Evolutionary conservation across 2,797 vertebrate genomes (phyloP).

Genomic region (Chelon auratus): DNA sequence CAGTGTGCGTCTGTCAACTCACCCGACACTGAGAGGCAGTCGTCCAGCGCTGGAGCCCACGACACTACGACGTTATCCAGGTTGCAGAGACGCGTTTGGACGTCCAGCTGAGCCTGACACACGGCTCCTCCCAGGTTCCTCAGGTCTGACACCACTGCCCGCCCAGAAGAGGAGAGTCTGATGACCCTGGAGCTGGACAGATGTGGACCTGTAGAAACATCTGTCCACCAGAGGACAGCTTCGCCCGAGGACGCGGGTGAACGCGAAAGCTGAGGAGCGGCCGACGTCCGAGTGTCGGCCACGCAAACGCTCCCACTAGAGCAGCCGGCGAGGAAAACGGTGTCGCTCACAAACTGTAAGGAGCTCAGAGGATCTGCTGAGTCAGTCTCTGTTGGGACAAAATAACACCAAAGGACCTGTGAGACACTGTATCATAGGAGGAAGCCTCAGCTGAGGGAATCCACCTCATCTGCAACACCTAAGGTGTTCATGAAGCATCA

Average conservation of each 20-base stretch:
- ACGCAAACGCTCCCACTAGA: slow-evolving; percentile 81
- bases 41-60: slow-evolving; percentile 88
- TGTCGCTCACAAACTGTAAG: slow-evolving; percentile 81
- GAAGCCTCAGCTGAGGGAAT: not conserved
- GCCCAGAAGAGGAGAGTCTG: slow-evolving; percentile 84
- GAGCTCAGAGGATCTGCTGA: slow-evolving; percentile 79
- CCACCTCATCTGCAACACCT: too few species aligned
- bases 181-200: slow-evolving; percentile 65
- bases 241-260: not conserved
- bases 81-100: slow-evolving; percentile 22
- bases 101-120: slow-evolving; percentile 72
- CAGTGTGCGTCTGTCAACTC: slow-evolving; percentile 9
- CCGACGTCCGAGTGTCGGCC: slow-evolving; percentile 81
- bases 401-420: not conserved
- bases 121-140: slow-evolving; percentile 72
- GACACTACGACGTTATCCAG: slow-evolving; percentile 79
- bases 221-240: slow-evolving; percentile 77
- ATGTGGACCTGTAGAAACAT: slow-evolving; percentile 36
- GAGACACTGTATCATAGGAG: too few species aligned
- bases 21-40: slow-evolving; percentile 90
- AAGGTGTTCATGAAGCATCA: too few species aligned
- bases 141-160: slow-evolving; percentile 82
- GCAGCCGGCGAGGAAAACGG: slow-evolving; percentile 82
- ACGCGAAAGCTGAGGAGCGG: slow-evolving; percentile 37
- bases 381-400: slow-evolving; percentile 44